Evolutionary conservation across 1,140 invertebrate genomes (phyloP).

Genomic region (Elysia chlorotica): DNA sequence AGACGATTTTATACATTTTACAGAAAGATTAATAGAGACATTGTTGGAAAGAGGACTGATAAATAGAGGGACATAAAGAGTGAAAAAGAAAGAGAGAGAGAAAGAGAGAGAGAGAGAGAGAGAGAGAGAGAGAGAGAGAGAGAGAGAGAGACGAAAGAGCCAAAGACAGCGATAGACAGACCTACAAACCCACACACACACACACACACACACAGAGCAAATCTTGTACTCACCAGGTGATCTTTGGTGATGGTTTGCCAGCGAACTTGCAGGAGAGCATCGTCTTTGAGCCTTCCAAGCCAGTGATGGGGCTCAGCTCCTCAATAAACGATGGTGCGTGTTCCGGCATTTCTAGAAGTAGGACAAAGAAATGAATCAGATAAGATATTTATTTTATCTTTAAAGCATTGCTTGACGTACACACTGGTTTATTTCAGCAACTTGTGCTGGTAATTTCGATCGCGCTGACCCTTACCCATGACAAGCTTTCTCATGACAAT

Average conservation of each 20-base stretch:
- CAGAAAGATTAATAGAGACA: not conserved
- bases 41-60: not conserved
- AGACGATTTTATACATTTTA: too few species aligned
- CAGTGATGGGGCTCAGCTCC: conserved; percentile 44
- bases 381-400: too few species aligned
- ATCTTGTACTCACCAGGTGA: conserved; percentile 49
- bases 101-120: not conserved
- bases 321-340: conserved; percentile 52
- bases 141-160: not conserved
- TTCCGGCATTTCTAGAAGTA: conserved; percentile 54
- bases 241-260: conserved; percentile 50
- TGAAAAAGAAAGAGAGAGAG: not conserved
- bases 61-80: not conserved
- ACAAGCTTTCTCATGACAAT: conserved; percentile 52
- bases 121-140: not conserved
- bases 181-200: conserved; percentile 7
- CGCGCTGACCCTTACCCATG: conserved; percentile 54
- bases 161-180: not conserved
- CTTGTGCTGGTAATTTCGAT: too few species aligned
- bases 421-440: too few species aligned
- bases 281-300: conserved; percentile 51
- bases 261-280: conserved; percentile 54
- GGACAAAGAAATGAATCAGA: too few species aligned
- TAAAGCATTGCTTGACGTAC: too few species aligned
- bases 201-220: conserved; percentile 10